These are phyloP conservation scores for Thaumetopoea pityocampa DNA, from an alignment of 1,140 invertebrate genomes.

Conservation along the genomic window DNA sequence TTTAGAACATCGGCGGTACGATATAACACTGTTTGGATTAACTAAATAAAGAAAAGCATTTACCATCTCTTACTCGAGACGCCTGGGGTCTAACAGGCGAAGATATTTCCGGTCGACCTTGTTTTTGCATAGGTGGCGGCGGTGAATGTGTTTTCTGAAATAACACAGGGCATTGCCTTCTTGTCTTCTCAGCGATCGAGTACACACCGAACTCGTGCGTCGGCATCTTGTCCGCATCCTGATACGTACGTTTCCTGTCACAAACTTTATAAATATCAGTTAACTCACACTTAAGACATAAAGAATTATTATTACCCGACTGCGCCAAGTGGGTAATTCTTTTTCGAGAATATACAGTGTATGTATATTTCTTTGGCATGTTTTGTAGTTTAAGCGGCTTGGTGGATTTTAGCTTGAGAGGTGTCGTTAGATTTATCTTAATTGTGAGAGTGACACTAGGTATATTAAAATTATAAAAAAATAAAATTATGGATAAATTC, in stretches of 20 bases:
- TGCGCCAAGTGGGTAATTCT: too few relatives aligned
- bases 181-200: slow-evolving; percentile 47
- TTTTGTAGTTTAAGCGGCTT: too few relatives aligned
- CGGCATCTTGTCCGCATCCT: slow-evolving; percentile 49
- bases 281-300: slow-evolving; percentile 6
- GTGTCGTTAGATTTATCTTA: too few relatives aligned
- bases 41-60: too few relatives aligned
- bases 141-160: slow-evolving; percentile 43
- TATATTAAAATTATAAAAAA: too few relatives aligned
- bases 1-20: too few relatives aligned
- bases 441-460: too few relatives aligned
- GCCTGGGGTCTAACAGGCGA: slow-evolving; percentile 35
- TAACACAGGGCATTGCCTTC: slow-evolving; percentile 31
- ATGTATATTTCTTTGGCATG: too few relatives aligned
- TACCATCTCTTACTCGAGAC: slow-evolving; percentile 44
- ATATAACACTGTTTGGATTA: slow-evolving; percentile 49
- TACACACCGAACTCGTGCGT: slow-evolving; percentile 55
- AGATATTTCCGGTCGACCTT: slow-evolving; percentile 25
- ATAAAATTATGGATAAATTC: too few relatives aligned
- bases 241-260: slow-evolving; percentile 45
- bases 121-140: slow-evolving; percentile 36
- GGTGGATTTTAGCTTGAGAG: too few relatives aligned
- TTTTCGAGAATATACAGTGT: too few relatives aligned
- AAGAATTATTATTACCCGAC: not conserved
- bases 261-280: slow-evolving; percentile 33